Evolutionary conservation across 2,113 vertebrate genomes (phyloP).

Genomic region (Podilymbus podiceps): DNA sequence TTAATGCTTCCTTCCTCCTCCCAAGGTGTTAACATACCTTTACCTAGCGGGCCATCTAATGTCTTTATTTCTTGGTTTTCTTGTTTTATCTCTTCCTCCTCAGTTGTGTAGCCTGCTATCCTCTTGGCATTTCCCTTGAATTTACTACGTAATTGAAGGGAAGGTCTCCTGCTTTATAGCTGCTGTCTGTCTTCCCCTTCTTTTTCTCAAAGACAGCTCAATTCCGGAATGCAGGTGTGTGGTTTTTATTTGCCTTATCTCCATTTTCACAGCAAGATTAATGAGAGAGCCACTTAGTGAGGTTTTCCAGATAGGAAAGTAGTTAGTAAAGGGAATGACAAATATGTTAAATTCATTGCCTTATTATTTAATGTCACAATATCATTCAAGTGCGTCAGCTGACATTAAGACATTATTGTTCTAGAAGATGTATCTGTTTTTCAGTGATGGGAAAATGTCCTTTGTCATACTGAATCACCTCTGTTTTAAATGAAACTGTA

Average conservation of each 20-base stretch:
- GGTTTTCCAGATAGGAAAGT: neutral
- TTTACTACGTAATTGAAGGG: constrained; percentile 53
- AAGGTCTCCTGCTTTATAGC: constrained; percentile 30
- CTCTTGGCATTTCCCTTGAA: constrained; percentile 46
- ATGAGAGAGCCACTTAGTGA: neutral
- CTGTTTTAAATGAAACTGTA: neutral
- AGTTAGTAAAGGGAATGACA: neutral
- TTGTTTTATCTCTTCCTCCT: constrained; percentile 32
- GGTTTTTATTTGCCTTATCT: neutral
- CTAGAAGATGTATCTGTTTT: neutral
- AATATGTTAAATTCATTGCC: neutral
- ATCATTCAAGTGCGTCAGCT: neutral
- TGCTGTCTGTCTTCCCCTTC: neutral
- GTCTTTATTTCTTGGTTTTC: constrained; percentile 59
- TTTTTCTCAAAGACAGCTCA: constrained; percentile 33
- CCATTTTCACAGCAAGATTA: constrained; percentile 12
- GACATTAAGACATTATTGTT: neutral
- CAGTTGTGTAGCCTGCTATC: neutral
- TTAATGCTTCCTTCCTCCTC: constrained; percentile 52
- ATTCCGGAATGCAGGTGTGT: constrained; percentile 43
- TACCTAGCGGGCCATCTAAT: constrained; percentile 5
- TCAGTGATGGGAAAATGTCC: neutral
- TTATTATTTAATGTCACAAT: neutral
- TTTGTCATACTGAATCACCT: neutral
- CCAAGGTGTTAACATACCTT: neutral